Conservation (phyloP, 2,888 invertebrate genomes). For the Gnatocerus cornutus region DNA sequence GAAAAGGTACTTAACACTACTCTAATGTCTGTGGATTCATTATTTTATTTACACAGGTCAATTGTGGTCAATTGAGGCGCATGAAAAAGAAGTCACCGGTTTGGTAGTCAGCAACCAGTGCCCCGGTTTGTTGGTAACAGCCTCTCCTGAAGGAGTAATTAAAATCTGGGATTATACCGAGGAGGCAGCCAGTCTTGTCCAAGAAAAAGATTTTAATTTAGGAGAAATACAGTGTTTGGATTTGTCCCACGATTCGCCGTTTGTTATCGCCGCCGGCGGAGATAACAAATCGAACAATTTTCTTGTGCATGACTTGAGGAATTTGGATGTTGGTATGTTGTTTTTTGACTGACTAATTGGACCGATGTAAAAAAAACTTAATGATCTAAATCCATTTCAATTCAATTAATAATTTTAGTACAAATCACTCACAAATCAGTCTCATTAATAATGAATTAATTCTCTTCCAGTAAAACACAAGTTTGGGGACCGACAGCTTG, state of each 20-base stretch:
- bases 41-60: conserved; percentile 59
- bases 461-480: conserved; percentile 71
- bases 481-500: conserved; percentile 72
- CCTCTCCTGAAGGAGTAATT: conserved; percentile 85
- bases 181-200: conserved; percentile 66
- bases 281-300: conserved; percentile 86
- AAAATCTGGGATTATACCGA: conserved; percentile 87
- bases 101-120: conserved; percentile 82
- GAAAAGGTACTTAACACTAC: conserved; percentile 70
- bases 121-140: conserved; percentile 84
- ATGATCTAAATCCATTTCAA: too few relatives aligned
- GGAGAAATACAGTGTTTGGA: conserved; percentile 84
- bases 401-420: too few relatives aligned
- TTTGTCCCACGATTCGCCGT: conserved; percentile 87
- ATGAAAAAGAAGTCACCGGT: conserved; percentile 90
- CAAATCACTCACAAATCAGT: not conserved
- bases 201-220: conserved; percentile 76
- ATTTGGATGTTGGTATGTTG: conserved; percentile 74
- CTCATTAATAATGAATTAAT: conserved; percentile 16
- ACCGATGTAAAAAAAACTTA: too few relatives aligned
- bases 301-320: conserved; percentile 78
- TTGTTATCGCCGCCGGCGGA: conserved; percentile 88
- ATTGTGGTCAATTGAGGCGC: conserved; percentile 74
- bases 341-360: not conserved
- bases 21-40: conserved; percentile 42